Evolutionary conservation across 2,888 invertebrate species (phyloP), one percentile per base, ranked within the genome.

Genomic region (Apodemia zela): DNA sequence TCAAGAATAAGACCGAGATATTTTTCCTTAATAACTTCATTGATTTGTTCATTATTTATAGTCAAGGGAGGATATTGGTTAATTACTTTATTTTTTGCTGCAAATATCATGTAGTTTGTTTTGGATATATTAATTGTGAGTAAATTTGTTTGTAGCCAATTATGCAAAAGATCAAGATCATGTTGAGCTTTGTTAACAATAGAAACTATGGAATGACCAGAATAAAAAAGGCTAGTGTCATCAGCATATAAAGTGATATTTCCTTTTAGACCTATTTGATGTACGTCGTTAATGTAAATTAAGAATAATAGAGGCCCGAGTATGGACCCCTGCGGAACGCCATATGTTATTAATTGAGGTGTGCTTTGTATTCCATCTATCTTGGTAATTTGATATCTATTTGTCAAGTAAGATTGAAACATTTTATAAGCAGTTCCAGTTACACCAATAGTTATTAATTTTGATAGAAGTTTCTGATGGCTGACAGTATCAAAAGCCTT

Each of bases 111-210:
- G 17, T 61, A 61, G 10, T 33, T 33, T 8, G 61, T 61, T 35
- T 61, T 54, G 2, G 54, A 61, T 17, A 51, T 17, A 35, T 61
- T 61, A 13, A 61, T 35, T n/a, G 61, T 54, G n/a, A 61, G 38
- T 10, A 61, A 18, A 33, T 61, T 61, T 6, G 3, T 5, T 51
- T 35, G 33, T 29, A 61, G 49, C 54, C 61, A 61, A 3, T 10
- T 10, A 17, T 17, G 29, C 8, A 61, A 54, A 35, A 8, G 18
- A 38, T 54, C 11, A 4, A 54, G 33, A 54, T 54, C 61, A 51
- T n/a, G 4, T n/a, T n/a, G 4, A 10, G 54, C 38, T 8, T 49
- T 13, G 3, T 15, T 11, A 3, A 61, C 47, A 47, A 47, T 47
- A 35, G 11, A 35, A 35, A 6, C 29, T n/a, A n/a, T n/a, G n/a